Conservation (phyloP, 2,113 vertebrate genomes). For the Cettia cetti region DNA sequence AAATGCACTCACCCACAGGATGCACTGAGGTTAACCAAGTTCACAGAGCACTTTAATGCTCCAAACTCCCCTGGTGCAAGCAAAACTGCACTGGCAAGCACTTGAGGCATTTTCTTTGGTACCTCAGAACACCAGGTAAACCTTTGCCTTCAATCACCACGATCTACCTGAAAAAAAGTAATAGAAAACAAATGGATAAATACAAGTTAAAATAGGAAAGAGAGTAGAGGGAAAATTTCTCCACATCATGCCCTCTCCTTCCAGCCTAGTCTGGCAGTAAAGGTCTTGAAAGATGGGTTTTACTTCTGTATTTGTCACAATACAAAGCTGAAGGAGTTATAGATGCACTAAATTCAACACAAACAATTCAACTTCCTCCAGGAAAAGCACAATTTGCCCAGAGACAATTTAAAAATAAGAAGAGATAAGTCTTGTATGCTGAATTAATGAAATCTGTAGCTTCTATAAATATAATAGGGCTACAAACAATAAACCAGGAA, state of each 20-base stretch:
- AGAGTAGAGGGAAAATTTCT: not conserved
- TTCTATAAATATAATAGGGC: not conserved
- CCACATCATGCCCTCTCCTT: not conserved
- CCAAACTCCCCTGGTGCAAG: not conserved
- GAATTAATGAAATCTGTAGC: constrained; percentile 19
- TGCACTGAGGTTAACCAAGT: not conserved
- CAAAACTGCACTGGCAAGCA: not conserved
- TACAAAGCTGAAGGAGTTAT: not conserved
- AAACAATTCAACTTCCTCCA: not conserved
- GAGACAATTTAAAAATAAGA: not conserved
- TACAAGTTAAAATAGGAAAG: not conserved
- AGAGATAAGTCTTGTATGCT: not conserved
- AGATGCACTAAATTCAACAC: not conserved
- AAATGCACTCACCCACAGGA: not conserved
- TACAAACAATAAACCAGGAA: constrained; percentile 5
- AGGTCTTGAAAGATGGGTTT: not conserved
- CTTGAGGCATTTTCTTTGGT: not conserved
- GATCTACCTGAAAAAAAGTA: not conserved
- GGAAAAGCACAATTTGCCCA: not conserved
- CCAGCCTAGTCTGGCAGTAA: not conserved
- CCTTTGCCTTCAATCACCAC: not conserved
- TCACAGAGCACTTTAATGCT: not conserved
- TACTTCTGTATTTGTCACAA: not conserved
- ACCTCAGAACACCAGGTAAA: not conserved
- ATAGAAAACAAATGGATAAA: not conserved